Conservation (phyloP, 92 coral and sea anemone species). For the Palythoa grandis region DNA sequence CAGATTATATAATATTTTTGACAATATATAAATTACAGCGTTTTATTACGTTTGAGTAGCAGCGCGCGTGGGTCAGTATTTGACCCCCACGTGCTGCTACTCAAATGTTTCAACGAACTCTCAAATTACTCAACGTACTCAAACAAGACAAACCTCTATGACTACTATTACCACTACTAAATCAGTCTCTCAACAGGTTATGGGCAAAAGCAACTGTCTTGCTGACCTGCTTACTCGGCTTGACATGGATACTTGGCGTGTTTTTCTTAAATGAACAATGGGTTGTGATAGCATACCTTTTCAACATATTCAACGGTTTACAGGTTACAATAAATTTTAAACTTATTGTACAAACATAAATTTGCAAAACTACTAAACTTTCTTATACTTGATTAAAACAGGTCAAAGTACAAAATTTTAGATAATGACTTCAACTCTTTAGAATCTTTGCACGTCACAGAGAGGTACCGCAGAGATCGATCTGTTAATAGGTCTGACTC, state of each 20-base stretch:
- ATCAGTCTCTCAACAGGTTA: conserved; percentile 24
- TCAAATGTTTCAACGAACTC: too few relatives aligned
- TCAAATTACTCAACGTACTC: neutral
- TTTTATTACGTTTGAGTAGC: too few relatives aligned
- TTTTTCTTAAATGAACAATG: conserved; percentile 53
- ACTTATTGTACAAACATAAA: neutral
- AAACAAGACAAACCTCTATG: too few relatives aligned
- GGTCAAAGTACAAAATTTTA: neutral
- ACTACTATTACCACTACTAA: neutral
- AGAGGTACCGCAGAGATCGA: too few relatives aligned
- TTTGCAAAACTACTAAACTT: neutral
- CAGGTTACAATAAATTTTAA: conserved; percentile 39
- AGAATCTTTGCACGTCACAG: too few relatives aligned
- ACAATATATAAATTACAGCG: too few relatives aligned
- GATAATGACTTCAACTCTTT: too few relatives aligned
- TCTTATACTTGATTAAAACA: too few relatives aligned
- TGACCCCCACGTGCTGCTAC: neutral
- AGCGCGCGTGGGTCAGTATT: too few relatives aligned
- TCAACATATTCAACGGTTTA: conserved; percentile 52
- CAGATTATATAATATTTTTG: too few relatives aligned
- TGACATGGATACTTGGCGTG: conserved; percentile 63
- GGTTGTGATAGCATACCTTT: conserved; percentile 53
- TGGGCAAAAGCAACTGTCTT: conserved; percentile 62
- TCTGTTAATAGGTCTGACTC: too few relatives aligned
- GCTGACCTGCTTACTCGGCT: conserved; percentile 58